phyloP scores from a whole-genome alignment of 2,797 vertebrate species.

The Loriculus beryllinus region DNA sequence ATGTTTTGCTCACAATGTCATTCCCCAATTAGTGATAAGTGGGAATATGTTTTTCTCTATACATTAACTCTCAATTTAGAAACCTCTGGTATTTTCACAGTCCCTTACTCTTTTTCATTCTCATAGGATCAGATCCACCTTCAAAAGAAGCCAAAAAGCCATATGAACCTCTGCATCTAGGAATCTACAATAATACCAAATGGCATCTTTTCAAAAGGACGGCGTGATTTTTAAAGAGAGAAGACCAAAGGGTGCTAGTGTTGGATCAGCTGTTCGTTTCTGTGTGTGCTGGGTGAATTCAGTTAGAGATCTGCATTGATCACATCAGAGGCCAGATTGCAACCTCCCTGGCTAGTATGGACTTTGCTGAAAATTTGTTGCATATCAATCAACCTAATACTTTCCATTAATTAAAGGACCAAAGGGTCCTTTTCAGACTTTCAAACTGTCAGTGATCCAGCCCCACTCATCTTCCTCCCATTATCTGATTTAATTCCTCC shows the following conservation, averaged over 20 bases:
- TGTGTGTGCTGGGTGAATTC: not conserved
- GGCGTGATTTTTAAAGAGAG: not conserved
- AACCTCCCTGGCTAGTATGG: fast-evolving
- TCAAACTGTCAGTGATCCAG: not conserved
- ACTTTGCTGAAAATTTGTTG: not conserved
- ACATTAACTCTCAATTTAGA: not conserved
- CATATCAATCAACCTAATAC: not conserved
- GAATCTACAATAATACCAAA: not conserved
- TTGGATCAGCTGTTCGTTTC: not conserved
- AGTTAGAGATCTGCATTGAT: not conserved
- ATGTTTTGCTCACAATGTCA: not conserved
- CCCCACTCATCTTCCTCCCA: not conserved
- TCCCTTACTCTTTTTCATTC: not conserved
- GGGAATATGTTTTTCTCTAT: not conserved
- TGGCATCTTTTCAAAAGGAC: not conserved
- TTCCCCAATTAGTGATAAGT: not conserved
- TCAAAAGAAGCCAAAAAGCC: not conserved
- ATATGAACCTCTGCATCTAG: not conserved
- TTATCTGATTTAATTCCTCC: not conserved
- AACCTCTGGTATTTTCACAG: not conserved
- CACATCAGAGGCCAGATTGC: not conserved
- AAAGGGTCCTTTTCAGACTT: not conserved
- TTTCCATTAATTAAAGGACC: not conserved
- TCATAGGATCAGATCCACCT: not conserved
- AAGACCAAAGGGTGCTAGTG: not conserved